Percentiles rank a stretch among this genome's conserved stretches.
These are phyloP conservation scores for Chloebia gouldiae DNA, from an alignment of 2,113 vertebrate species.

Conservation along the genomic window DNA sequence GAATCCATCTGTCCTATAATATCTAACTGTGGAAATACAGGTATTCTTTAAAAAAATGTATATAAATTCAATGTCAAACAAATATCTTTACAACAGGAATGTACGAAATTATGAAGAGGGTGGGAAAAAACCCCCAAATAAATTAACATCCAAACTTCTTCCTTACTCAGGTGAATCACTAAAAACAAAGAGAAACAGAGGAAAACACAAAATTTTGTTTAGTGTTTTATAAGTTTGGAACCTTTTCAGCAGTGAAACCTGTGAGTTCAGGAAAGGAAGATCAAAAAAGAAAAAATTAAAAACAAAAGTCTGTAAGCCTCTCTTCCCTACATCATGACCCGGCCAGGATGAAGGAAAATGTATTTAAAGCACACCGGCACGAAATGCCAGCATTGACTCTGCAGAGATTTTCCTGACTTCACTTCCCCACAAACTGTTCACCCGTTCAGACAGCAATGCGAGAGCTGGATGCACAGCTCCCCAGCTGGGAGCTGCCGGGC, in stretches of 20 bases:
- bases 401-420: background rate
- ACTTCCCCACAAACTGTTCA: background rate
- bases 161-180: background rate
- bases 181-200: background rate
- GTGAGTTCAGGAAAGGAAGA: background rate
- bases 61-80: background rate
- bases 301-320: background rate
- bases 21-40: background rate
- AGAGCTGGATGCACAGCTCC: background rate
- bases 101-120: background rate
- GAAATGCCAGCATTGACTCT: background rate
- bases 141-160: background rate
- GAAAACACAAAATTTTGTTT: background rate
- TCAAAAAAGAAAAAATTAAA: no score
- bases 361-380: background rate
- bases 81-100: background rate
- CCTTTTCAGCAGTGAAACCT: background rate
- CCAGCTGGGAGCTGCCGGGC: background rate
- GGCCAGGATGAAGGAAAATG: background rate
- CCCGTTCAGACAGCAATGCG: background rate
- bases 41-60: background rate
- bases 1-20: background rate
- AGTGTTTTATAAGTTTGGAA: background rate
- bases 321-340: background rate
- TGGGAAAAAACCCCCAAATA: rapidly evolving